Percentiles rank a stretch among this genome's conserved stretches.
Evolutionary conservation across 1,140 invertebrate species (phyloP).

Genomic region (Mamestra configurata): DNA sequence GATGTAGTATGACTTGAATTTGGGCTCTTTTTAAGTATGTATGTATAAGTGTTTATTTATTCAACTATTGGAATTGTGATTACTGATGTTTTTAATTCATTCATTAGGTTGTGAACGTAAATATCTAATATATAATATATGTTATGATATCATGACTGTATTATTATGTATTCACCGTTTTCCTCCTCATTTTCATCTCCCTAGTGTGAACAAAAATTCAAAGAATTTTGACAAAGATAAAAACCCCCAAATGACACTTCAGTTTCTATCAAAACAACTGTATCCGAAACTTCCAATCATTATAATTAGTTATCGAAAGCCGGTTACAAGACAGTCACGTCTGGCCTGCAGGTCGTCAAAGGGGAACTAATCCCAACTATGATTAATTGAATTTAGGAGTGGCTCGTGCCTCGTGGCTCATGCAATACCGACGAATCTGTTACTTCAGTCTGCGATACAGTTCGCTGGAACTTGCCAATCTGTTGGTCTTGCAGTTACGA

Average conservation of each 20-base stretch:
- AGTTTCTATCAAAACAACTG: not conserved
- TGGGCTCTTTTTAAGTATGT: no score
- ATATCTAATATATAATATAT: no score
- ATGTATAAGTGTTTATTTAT: no score
- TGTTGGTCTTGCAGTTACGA: constrained; percentile 63
- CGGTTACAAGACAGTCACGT: constrained; percentile 79
- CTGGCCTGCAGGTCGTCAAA: constrained; percentile 78
- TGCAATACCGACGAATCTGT: constrained; percentile 80
- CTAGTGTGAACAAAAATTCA: no score
- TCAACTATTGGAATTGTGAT: no score
- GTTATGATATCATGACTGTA: no score
- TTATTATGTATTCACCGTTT: no score
- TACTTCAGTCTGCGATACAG: constrained; percentile 74
- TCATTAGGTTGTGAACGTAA: no score
- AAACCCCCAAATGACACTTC: not conserved
- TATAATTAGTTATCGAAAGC: constrained; percentile 63
- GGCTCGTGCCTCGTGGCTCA: constrained; percentile 72
- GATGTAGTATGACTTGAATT: no score
- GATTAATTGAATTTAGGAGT: constrained; percentile 86
- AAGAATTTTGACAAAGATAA: no score
- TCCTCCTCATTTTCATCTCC: no score
- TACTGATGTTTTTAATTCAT: no score
- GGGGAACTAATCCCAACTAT: constrained; percentile 85
- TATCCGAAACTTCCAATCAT: constrained; percentile 33
- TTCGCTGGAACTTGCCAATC: constrained; percentile 68